These are phyloP conservation scores for Rhinopomastus cyanomelas DNA, from an alignment of 2,113 vertebrate genomes.

Conservation along the genomic window DNA sequence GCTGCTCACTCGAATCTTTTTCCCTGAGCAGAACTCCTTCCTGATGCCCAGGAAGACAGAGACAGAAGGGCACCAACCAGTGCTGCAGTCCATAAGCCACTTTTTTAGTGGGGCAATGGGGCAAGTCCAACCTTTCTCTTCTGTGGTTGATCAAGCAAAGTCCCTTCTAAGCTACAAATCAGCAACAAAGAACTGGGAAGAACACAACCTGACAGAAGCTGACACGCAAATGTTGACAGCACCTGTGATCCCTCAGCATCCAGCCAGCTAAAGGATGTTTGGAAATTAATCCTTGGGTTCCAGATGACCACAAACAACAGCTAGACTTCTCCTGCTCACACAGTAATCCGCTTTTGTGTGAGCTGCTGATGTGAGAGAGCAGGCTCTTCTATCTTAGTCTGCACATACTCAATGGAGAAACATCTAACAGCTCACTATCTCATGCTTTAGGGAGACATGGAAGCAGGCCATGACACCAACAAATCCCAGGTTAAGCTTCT, in stretches of 20 bases:
- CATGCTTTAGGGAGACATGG: conserved; percentile 60
- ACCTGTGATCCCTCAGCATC: not conserved
- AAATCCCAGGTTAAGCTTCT: conserved; percentile 60
- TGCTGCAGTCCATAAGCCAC: not conserved
- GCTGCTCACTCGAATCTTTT: not conserved
- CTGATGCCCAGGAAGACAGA: not conserved
- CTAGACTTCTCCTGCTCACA: not conserved
- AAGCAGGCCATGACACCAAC: conserved; percentile 54
- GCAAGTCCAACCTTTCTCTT: not conserved
- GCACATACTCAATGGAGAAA: conserved; percentile 7
- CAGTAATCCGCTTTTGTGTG: conserved; percentile 12
- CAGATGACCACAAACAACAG: not conserved
- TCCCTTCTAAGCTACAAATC: not conserved
- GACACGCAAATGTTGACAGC: not conserved
- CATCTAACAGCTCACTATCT: conserved; percentile 59
- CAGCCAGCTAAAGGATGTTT: not conserved
- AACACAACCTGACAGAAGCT: not conserved
- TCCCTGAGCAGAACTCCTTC: not conserved
- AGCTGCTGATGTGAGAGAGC: conserved; percentile 44
- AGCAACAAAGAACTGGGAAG: not conserved
- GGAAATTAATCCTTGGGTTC: conserved; percentile 16
- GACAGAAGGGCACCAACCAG: not conserved
- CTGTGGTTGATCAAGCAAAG: not conserved
- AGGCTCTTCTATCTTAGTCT: conserved; percentile 41
- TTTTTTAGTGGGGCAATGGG: not conserved